phyloP scores from a whole-genome alignment of 2,888 invertebrate species.

The Heteropelma amictum region DNA sequence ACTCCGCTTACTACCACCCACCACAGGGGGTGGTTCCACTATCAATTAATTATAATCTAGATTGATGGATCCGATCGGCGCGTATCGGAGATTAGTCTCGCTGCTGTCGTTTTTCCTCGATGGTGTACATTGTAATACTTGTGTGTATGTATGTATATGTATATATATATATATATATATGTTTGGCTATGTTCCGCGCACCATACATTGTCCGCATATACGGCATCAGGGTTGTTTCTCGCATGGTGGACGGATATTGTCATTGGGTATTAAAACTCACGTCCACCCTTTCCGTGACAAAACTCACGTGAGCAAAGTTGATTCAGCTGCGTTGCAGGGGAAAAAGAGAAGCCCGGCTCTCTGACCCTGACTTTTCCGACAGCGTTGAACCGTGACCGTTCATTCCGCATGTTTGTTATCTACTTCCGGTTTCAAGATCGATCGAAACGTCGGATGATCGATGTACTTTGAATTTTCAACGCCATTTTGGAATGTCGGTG shows the following conservation, averaged over 20 bases:
- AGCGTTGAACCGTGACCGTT: no score
- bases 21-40: constrained; percentile 72
- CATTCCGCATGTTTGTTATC: neutral
- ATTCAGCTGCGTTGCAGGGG: neutral
- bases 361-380: no score
- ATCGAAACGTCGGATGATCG: neutral
- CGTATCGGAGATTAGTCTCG: constrained; percentile 76
- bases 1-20: constrained; percentile 66
- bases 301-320: neutral
- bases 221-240: neutral
- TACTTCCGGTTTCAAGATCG: neutral
- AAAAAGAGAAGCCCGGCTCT: neutral
- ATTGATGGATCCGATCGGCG: constrained; percentile 76
- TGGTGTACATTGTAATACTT: constrained; percentile 10
- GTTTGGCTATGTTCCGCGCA: neutral
- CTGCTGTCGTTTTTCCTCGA: constrained; percentile 75
- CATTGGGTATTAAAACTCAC: neutral
- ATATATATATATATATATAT: neutral
- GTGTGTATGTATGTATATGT: neutral
- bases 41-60: constrained; percentile 79
- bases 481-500: neutral
- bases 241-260: neutral
- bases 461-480: neutral
- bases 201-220: neutral
- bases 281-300: neutral